Evolutionary conservation across 2,888 invertebrate species (phyloP), one percentile per base, ranked within the genome.

Genomic region (Clitarchus hookeri): DNA sequence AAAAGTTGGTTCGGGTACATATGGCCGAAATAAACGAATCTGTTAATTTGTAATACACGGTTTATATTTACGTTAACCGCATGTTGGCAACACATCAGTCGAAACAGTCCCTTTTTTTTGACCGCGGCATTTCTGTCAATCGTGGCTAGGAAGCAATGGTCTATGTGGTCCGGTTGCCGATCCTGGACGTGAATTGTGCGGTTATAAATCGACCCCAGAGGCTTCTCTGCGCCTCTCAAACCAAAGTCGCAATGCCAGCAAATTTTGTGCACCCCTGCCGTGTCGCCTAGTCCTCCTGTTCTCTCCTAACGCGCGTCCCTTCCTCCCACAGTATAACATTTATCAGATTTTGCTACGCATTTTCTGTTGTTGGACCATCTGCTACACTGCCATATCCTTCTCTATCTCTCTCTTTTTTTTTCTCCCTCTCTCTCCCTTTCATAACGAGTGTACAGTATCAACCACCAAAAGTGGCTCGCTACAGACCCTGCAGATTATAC

Each of bases 341-440:
- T 82, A 82, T 82, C 82, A 82, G 82, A 82, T 82, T 82, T 82
- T 82, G 82, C 82, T 82, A 82, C 82, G 82, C 82, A 82, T 82
- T 82, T 82, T 82, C 82, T 82, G 82, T 82, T 82, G 82, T 82
- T 36, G 44, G 44, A 36, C 82, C 82, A 82, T 82, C 82, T 82
- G 82, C 82, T 82, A 82, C 82, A 82, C 82, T 19, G 23, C 82
- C 82, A 13, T 23, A 27, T 44, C 82, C 82, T 13, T 2, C 44
- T 36, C 44, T 36, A 23, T 27, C 36, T 27, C 8, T 36, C 19
- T 82, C 6, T 36, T 23, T 13, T 9, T 23, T 16, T 23, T 36
- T 44, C 23, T 44, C 82, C 4, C 36, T 36, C n/a, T 27, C 44
- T 6, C 26, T 23, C 36, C 44, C 25, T 44, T 44, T 44, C 82